These are phyloP conservation scores for Centruroides sculpturatus DNA, from an alignment of 1,140 invertebrate genomes.

Conservation along the genomic window DNA sequence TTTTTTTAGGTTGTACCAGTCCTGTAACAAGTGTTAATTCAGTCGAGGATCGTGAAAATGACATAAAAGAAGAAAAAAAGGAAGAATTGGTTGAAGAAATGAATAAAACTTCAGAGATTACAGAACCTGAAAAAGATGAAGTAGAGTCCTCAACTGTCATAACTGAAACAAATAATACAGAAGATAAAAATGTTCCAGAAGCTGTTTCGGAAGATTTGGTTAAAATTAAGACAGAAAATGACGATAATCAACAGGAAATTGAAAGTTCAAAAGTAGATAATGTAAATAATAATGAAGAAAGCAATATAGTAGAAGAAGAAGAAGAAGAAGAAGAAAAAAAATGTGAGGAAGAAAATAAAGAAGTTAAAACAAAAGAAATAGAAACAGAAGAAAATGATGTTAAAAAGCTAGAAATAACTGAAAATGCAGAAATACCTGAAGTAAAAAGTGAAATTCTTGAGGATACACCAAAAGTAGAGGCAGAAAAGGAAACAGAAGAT, in stretches of 20 bases:
- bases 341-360: slow-evolving; percentile 1
- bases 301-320: slow-evolving; percentile 1
- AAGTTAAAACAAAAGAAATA: slow-evolving; percentile 1
- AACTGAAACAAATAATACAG: slow-evolving; percentile 3
- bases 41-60: slow-evolving; percentile 18
- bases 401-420: slow-evolving; percentile 4
- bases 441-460: slow-evolving; percentile 5
- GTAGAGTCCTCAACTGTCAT: not conserved
- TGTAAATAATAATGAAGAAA: not conserved
- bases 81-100: slow-evolving; percentile 24
- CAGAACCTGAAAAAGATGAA: not conserved
- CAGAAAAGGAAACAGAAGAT: slow-evolving; percentile 3
- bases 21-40: slow-evolving; percentile 14
- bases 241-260: not conserved
- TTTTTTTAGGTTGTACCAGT: slow-evolving; percentile 8
- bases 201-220: slow-evolving; percentile 13
- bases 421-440: slow-evolving; percentile 27
- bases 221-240: not conserved
- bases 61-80: slow-evolving; percentile 21
- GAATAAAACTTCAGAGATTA: not conserved
- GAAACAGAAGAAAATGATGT: slow-evolving; percentile 9
- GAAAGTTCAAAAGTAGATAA: not conserved
- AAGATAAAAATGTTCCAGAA: slow-evolving; percentile 7
- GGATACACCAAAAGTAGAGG: slow-evolving; percentile 15
- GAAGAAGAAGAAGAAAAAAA: not conserved